Evolutionary conservation across 1,140 invertebrate species (phyloP), one percentile per base, ranked within the genome.

Genomic region (Periplaneta americana): DNA sequence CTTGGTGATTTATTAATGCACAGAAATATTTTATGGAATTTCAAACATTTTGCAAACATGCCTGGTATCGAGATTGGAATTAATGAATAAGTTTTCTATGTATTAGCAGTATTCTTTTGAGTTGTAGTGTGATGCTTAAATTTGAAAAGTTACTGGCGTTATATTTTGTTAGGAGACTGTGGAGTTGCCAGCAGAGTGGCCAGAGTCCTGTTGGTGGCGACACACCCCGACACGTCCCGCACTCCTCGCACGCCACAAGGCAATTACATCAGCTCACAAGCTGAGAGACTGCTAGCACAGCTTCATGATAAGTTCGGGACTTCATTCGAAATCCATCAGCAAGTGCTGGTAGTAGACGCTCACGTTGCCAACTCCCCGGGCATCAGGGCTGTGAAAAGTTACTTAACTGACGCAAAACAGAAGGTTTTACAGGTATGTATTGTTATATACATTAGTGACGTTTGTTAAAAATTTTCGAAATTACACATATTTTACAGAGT

Each of bases 161-260:
- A 11, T 8, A n/a, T 18, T 3, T 66, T 66, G 84, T 79, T 82
- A 93, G 92, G 90, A 83, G 87, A 89, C 75, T 89, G 90, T 85
- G 93, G 93, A 36, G 90, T 89, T 83, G 87, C 89, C 2, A 88
- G 87, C 34, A 88, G 89, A 82, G 85, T 88, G 39, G 86, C 88
- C 8, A 85, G 88, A 80, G 91, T 95, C 8, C 86, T 93, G 22
- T 86, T 95, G 34, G 88, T 95, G 8, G 94, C 92, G 11, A 94
- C 93, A 0, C 93, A 95, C 86, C 92, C 93, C 18, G 92, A 94
- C 85, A 84, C 86, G 9, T 88, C 89, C 0, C 84, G 88, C 11
- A 91, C 91, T 66, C 87, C 88, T 17, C 90, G 89, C 83, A 91
- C 90, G 74, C 85, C 88, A 35, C 87, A 89, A 33, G 92, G 92